Base-by-base conservation (phyloP, 2,113 vertebrate genomes). In the Cyanoderma ruficeps region DNA sequence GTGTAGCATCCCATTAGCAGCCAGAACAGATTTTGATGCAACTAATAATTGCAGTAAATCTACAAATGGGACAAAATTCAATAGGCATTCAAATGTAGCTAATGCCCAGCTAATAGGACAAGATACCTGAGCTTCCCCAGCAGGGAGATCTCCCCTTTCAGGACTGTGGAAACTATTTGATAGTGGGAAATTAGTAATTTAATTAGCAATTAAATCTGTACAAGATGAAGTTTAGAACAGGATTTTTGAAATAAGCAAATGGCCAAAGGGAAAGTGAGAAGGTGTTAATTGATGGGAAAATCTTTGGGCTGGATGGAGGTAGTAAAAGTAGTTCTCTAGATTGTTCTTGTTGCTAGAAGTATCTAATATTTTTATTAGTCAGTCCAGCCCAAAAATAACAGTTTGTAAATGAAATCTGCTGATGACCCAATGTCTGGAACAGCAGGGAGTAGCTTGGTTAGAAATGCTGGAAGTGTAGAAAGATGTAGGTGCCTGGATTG, bases 371-470 rank as follows among this genome's bases (percentile, higher is more conserved):
- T 86, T 83, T 74, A 39, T 89, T 94, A 89, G 59, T 89, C 50
- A 57, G 44, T 63, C 72, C 89, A 93, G 80, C 80, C 94, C 89
- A 16, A 90, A 93, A 87, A 81, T 70, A 94, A 80, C 50, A 74
- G 55, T 50, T 85, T 86, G 42, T 83, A 71, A 83, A 78, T 11
- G 60, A 89, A 60, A 94, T 84, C 31, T 91, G 76, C 69, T 87
- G 80, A 91, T 94, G 91, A 95, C 37, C 87, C 91, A 82, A 82
- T 33, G 93, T 94, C 95, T 97, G 74, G 81, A 87, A 49, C 72
- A 75, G 81, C 13, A 9, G 87, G 93, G 86, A 92, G 56, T 52
- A 93, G n/a, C 72, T 81, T 37, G n/a, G 59, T 92, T 83, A 64
- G 93, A 92, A 90, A 63, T 25, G 52, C 60, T 78, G 77, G 33